Percentiles rank a stretch among this genome's conserved stretches.
phyloP scores from a whole-genome alignment of 1,140 invertebrate genomes.

The Danaus plexippus region DNA sequence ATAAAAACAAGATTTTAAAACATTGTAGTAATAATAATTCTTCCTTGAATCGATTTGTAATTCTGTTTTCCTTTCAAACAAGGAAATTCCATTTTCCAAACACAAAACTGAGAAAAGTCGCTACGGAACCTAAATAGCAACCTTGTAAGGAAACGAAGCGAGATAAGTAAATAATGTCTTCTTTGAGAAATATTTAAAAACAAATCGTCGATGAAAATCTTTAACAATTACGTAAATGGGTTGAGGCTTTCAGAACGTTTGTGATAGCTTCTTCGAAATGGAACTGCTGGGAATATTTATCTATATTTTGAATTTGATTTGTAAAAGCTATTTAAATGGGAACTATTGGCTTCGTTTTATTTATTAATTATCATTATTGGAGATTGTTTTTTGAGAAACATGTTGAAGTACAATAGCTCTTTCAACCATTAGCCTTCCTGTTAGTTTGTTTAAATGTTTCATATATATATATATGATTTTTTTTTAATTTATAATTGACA shows the following conservation, averaged over 20 bases:
- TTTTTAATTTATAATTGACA: too few species aligned
- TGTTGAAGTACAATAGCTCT: too few species aligned
- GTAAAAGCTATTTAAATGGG: constrained; percentile 4
- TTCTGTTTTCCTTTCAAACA: constrained; percentile 51
- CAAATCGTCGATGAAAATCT: constrained; percentile 55
- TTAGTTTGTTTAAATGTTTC: too few species aligned
- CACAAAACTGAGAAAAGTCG: constrained; percentile 59
- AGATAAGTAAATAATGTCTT: constrained; percentile 67
- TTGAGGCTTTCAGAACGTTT: background rate
- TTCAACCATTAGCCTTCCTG: too few species aligned
- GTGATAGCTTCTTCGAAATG: background rate
- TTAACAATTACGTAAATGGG: constrained; percentile 46
- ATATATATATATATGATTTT: too few species aligned
- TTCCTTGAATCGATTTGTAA: constrained; percentile 49
- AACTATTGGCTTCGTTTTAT: background rate
- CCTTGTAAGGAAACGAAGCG: constrained; percentile 68
- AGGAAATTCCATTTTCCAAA: constrained; percentile 67
- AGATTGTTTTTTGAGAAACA: background rate
- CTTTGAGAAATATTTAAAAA: constrained; percentile 58
- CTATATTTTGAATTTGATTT: background rate
- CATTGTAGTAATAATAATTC: constrained; percentile 43
- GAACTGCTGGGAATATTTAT: background rate
- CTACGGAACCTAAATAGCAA: constrained; percentile 54
- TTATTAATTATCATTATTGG: too few species aligned
- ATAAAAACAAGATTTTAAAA: constrained; percentile 20